phyloP scores from a whole-genome alignment of 2,113 vertebrate genomes.

The Sorex fumeus region DNA sequence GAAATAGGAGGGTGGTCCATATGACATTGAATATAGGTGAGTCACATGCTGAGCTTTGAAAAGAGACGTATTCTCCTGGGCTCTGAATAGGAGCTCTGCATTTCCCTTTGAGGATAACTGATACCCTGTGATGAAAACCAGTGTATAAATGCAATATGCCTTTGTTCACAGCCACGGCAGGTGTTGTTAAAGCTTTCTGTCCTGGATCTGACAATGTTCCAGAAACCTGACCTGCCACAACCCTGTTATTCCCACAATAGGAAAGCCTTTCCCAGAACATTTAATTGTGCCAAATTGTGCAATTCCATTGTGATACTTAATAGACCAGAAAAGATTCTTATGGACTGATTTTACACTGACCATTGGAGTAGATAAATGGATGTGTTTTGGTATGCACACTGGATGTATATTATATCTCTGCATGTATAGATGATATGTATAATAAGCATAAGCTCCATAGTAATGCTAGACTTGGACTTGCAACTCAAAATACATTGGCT shows the following conservation, averaged over 20 bases:
- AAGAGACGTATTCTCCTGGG: slow-evolving; percentile 60
- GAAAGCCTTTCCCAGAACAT: slow-evolving; percentile 45
- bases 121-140: slow-evolving; percentile 68
- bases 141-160: slow-evolving; percentile 31
- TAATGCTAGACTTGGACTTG: neutral
- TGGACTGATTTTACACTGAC: slow-evolving; percentile 50
- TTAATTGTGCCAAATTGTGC: slow-evolving; percentile 42
- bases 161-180: slow-evolving; percentile 66
- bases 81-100: slow-evolving; percentile 31
- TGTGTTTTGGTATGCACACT: neutral
- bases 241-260: slow-evolving; percentile 27
- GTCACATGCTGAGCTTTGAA: slow-evolving; percentile 65
- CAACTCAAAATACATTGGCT: neutral
- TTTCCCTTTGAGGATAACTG: slow-evolving; percentile 48
- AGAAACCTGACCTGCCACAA: slow-evolving; percentile 54
- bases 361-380: slow-evolving; percentile 1
- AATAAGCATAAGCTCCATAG: neutral
- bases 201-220: slow-evolving; percentile 58
- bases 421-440: neutral
- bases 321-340: slow-evolving; percentile 13
- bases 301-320: slow-evolving; percentile 4
- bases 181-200: slow-evolving; percentile 59
- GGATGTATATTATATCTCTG: neutral
- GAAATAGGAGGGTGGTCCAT: slow-evolving; percentile 67
- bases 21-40: slow-evolving; percentile 65